Conservation (phyloP, 2,888 invertebrate genomes). For the Exephanes ischioxanthus region DNA sequence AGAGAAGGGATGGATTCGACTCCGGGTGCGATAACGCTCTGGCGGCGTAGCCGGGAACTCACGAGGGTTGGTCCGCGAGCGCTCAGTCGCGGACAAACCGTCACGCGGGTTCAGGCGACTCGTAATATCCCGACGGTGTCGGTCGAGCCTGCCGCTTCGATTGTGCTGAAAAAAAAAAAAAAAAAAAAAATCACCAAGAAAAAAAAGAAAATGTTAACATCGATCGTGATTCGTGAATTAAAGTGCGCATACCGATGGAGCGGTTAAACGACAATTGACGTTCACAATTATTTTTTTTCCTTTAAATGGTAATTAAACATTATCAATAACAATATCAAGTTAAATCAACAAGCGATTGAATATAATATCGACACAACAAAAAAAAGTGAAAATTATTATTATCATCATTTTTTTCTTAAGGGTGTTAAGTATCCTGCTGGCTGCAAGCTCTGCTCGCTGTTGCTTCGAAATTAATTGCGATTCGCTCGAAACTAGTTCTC, state of each 20-base stretch:
- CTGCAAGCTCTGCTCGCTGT: background rate
- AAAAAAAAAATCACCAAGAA: background rate
- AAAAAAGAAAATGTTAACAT: constrained; percentile 34
- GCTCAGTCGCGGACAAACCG: constrained; percentile 82
- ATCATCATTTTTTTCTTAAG: background rate
- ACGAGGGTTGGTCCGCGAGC: constrained; percentile 78
- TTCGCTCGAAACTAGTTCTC: constrained; percentile 3
- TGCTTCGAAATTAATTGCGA: constrained; percentile 27
- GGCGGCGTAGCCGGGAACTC: constrained; percentile 78
- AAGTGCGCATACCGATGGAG: constrained; percentile 40
- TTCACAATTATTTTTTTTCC: constrained; percentile 27
- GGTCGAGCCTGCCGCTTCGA: constrained; percentile 6
- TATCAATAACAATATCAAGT: background rate
- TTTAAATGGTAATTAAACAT: constrained; percentile 59
- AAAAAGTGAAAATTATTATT: background rate
- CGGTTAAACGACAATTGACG: constrained; percentile 27
- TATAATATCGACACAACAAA: background rate
- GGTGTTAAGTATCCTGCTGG: background rate
- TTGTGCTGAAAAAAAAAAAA: constrained; percentile 20
- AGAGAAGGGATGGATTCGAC: constrained; percentile 70
- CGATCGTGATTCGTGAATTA: constrained; percentile 46
- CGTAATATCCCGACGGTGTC: constrained; percentile 67
- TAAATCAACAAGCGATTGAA: background rate
- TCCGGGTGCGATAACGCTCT: constrained; percentile 75
- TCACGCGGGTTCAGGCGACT: constrained; percentile 76